phyloP scores from a whole-genome alignment of 2,888 invertebrate species.

The Ferdinandea cuprea region DNA sequence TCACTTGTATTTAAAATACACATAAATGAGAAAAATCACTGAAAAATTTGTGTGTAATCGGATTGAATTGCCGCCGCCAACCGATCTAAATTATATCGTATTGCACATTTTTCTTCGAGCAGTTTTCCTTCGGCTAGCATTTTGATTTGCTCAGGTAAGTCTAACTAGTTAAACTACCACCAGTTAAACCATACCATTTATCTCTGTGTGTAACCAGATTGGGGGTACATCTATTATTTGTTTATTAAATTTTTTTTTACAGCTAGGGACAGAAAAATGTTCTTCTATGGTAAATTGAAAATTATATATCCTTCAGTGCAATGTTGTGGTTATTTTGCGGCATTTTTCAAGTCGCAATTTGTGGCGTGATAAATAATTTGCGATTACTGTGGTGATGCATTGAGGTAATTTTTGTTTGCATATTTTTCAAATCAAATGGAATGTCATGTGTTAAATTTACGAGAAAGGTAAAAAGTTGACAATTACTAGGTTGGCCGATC shows the following conservation, averaged over 20 bases:
- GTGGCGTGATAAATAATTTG: conserved; percentile 50
- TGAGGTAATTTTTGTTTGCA: conserved; percentile 17
- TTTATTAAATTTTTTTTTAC: conserved; percentile 30
- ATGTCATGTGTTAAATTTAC: conserved; percentile 48
- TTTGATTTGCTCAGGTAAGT: background rate
- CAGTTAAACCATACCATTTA: too few species aligned
- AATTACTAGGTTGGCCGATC: conserved; percentile 37
- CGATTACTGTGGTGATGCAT: conserved; percentile 54
- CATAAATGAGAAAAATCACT: conserved; percentile 51
- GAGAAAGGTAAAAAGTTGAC: conserved; percentile 68
- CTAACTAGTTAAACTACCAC: conserved; percentile 29
- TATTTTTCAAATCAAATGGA: conserved; percentile 54
- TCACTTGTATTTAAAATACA: conserved; percentile 59
- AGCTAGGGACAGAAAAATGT: conserved; percentile 23
- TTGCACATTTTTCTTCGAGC: conserved; percentile 39
- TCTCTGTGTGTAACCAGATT: conserved; percentile 33
- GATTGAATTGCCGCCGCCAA: conserved; percentile 39
- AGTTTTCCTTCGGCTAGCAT: conserved; percentile 26
- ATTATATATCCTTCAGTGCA: conserved; percentile 25
- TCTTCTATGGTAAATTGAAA: conserved; percentile 34
- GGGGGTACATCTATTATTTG: conserved; percentile 44
- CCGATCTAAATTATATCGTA: conserved; percentile 60
- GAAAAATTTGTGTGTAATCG: conserved; percentile 34
- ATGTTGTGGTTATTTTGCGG: conserved; percentile 31
- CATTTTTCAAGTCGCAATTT: conserved; percentile 15